Conservation (phyloP, 1,140 invertebrate species). For the Drosophila persimilis region DNA sequence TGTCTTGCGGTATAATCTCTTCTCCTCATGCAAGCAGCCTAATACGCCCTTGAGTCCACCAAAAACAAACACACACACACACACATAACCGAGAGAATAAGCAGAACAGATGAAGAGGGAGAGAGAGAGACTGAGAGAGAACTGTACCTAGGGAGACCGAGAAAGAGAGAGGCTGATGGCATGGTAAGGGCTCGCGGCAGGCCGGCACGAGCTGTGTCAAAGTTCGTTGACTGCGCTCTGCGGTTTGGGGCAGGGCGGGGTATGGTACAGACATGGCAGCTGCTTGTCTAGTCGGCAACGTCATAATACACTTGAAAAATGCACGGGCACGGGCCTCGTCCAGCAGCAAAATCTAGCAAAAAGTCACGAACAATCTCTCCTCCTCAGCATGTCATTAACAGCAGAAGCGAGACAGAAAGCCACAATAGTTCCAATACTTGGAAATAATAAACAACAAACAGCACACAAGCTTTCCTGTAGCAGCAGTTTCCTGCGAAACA, state of each 20-base stretch:
- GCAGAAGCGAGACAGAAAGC: conserved; percentile 50
- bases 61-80: conserved; percentile 37
- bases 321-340: conserved; percentile 50
- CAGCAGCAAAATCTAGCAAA: conserved; percentile 61
- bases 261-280: conserved; percentile 6
- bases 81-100: conserved; percentile 15
- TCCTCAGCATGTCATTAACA: conserved; percentile 69
- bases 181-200: conserved; percentile 11
- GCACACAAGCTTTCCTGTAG: conserved; percentile 3
- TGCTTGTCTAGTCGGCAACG: conserved; percentile 64
- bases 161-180: conserved; percentile 4
- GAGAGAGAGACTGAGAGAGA: conserved; percentile 1
- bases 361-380: conserved; percentile 70
- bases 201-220: conserved; percentile 61
- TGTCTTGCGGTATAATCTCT: not conserved
- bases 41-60: conserved; percentile 21
- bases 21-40: not conserved
- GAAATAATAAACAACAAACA: conserved; percentile 52
- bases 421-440: conserved; percentile 49
- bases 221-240: conserved; percentile 75
- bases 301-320: conserved; percentile 80
- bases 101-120: not conserved
- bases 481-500: conserved; percentile 26
- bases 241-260: conserved; percentile 8
- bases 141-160: not conserved